Evolutionary conservation across 2,797 vertebrate species (phyloP).

Genomic region (Zenarchopterus dispar): DNA sequence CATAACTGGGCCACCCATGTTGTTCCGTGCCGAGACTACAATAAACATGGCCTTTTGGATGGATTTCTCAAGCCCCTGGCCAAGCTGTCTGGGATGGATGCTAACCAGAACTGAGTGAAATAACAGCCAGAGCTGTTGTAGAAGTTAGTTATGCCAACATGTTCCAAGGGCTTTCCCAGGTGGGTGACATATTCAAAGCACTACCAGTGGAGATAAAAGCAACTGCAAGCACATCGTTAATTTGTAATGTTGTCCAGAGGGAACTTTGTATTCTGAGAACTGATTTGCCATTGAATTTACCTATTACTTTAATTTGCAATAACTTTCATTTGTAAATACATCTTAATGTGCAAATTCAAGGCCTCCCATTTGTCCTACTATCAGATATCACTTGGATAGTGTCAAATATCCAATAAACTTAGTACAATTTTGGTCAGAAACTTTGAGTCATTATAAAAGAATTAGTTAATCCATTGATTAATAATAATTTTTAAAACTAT

Average conservation of each 20-base stretch:
- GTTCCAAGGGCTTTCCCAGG: conserved; percentile 50
- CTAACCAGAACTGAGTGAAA: conserved; percentile 75
- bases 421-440: too few species aligned
- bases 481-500: too few species aligned
- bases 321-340: too few species aligned
- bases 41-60: conserved; percentile 82
- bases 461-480: too few species aligned
- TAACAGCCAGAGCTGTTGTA: conserved; percentile 59
- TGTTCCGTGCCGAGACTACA: conserved; percentile 74
- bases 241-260: conserved; percentile 74
- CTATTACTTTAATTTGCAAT: conserved; percentile 1
- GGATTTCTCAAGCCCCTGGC: conserved; percentile 66
- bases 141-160: conserved; percentile 61
- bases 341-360: too few species aligned
- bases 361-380: too few species aligned
- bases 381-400: too few species aligned
- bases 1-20: conserved; percentile 78
- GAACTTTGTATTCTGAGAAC: conserved; percentile 53
- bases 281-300: conserved; percentile 27
- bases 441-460: too few species aligned
- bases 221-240: conserved; percentile 69
- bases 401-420: too few species aligned
- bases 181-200: conserved; percentile 55
- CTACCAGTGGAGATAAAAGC: conserved; percentile 55
- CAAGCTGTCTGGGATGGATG: conserved; percentile 73